Percentiles rank a stretch among this genome's conserved stretches.
Evolutionary conservation across 2,113 vertebrate genomes (phyloP).

Genomic region (Plectropomus leopardus): DNA sequence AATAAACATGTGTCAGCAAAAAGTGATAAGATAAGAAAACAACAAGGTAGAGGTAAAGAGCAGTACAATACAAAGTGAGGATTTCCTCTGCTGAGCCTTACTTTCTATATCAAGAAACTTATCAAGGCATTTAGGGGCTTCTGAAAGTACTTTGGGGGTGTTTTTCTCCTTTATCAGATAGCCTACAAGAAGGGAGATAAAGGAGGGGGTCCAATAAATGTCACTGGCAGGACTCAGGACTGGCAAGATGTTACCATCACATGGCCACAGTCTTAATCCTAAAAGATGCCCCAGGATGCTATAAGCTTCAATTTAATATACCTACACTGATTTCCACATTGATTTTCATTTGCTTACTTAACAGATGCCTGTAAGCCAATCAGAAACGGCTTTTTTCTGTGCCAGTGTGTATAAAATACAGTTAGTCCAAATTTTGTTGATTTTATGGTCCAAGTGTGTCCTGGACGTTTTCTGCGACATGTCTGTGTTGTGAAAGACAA

Average conservation of each 20-base stretch:
- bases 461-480: no score
- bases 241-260: not conserved
- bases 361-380: no score
- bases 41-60: not conserved
- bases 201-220: not conserved
- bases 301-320: no score
- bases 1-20: not conserved
- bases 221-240: not conserved
- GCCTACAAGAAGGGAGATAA: not conserved
- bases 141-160: not conserved
- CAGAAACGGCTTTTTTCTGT: no score
- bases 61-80: not conserved
- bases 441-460: no score
- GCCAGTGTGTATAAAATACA: no score
- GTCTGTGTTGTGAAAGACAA: no score
- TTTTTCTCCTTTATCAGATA: not conserved
- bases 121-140: not conserved
- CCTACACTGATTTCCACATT: no score
- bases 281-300: no score
- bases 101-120: not conserved
- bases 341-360: no score
- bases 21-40: not conserved
- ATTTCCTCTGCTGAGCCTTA: not conserved
- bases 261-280: no score
- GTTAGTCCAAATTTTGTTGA: no score